Evolutionary conservation across 2,888 invertebrate species (phyloP).

Genomic region (Lordiphosa fenestrarum): DNA sequence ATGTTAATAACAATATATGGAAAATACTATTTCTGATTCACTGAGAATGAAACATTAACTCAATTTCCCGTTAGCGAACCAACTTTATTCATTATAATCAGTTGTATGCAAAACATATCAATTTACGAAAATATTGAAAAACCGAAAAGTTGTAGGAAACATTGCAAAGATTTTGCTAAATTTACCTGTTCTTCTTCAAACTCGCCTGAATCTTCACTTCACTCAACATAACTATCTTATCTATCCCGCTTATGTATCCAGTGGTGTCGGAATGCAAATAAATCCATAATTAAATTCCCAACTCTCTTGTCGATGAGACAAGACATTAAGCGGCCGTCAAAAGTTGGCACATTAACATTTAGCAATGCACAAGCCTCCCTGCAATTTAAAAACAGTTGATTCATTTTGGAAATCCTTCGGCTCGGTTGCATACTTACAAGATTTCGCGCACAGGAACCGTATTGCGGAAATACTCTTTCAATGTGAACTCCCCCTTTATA

Average conservation of each 20-base stretch:
- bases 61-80: no score
- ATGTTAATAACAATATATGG: no score
- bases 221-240: not conserved
- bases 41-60: no score
- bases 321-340: conserved; percentile 38
- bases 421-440: conserved; percentile 33
- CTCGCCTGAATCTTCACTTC: not conserved
- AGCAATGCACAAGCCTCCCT: conserved; percentile 37
- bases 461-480: conserved; percentile 55
- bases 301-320: conserved; percentile 44
- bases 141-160: no score
- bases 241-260: conserved; percentile 48
- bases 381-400: not conserved
- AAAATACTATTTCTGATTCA: no score
- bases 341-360: conserved; percentile 34
- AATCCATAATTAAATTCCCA: conserved; percentile 51
- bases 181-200: no score
- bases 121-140: no score
- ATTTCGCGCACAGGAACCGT: conserved; percentile 38
- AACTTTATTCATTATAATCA: no score
- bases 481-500: conserved; percentile 22
- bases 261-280: conserved; percentile 57
- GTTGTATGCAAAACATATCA: no score
- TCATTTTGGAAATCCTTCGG: not conserved
- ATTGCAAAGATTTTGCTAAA: no score